phyloP scores from a whole-genome alignment of 2,888 invertebrate species.

The Scaptodrosophila latifasciaeformis region DNA sequence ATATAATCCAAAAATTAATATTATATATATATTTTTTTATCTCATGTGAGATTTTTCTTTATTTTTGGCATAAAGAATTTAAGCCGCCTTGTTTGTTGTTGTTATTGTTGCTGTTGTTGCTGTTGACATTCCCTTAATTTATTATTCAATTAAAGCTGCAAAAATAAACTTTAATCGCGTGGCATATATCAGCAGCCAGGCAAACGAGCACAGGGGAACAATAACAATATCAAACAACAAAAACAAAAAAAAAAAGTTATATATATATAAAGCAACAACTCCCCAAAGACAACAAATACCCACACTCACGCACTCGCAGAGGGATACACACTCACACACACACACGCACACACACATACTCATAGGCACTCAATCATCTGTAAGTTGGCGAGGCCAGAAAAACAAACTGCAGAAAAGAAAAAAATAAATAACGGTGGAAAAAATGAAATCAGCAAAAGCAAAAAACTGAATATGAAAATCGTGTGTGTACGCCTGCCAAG shows the following conservation, averaged over 20 bases:
- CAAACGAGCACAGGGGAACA: not conserved
- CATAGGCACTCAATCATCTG: constrained; percentile 8
- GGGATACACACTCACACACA: constrained; percentile 15
- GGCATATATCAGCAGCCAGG: constrained; percentile 44
- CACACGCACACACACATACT: constrained; percentile 4
- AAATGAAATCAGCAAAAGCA: constrained; percentile 31
- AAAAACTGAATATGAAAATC: constrained; percentile 58
- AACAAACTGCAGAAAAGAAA: constrained; percentile 34
- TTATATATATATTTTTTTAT: too few species aligned
- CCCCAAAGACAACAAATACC: constrained; percentile 14
- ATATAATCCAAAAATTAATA: too few species aligned
- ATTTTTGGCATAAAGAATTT: not conserved
- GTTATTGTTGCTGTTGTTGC: constrained; percentile 30
- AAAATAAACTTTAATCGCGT: constrained; percentile 62
- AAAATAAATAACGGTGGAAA: constrained; percentile 33
- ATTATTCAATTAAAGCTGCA: constrained; percentile 64
- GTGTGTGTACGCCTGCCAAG: constrained; percentile 62
- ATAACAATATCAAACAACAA: constrained; percentile 16
- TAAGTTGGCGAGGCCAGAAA: constrained; percentile 15
- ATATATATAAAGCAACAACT: constrained; percentile 27
- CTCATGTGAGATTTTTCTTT: not conserved
- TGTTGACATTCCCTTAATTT: constrained; percentile 59
- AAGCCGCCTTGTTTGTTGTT: not conserved
- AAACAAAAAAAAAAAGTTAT: constrained; percentile 26
- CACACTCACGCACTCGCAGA: constrained; percentile 1